Evolutionary conservation across 2,888 invertebrate genomes (phyloP).

Genomic region (Liposcelis brunnea): DNA sequence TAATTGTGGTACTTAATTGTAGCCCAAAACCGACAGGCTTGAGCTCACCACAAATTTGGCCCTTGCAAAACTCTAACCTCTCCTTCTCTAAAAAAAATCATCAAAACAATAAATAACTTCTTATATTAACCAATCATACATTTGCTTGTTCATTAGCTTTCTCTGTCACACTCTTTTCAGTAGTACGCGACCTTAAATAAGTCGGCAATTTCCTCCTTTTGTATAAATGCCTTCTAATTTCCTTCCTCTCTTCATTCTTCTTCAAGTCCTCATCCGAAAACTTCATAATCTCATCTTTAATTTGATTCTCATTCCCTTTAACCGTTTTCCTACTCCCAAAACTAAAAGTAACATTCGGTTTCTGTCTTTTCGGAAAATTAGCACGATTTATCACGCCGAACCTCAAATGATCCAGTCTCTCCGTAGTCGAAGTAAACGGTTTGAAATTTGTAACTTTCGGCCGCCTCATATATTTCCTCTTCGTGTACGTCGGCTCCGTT

Average conservation of each 20-base stretch:
- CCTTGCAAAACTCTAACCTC: no score
- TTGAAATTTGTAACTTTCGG: background rate
- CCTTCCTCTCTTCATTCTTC: no score
- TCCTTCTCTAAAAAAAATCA: no score
- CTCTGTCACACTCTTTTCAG: no score
- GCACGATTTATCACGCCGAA: background rate
- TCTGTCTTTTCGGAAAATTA: background rate
- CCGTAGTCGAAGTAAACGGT: background rate
- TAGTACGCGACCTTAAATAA: background rate
- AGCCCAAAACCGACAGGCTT: no score
- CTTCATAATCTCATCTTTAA: background rate
- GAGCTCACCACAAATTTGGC: no score
- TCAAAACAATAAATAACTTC: no score
- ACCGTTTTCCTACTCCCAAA: background rate
- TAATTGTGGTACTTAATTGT: no score
- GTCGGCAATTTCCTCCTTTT: background rate
- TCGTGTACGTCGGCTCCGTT: conserved; percentile 15
- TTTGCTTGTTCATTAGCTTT: no score
- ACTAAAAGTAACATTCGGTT: conserved; percentile 1
- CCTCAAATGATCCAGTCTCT: background rate
- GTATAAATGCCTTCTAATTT: background rate
- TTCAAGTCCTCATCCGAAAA: no score
- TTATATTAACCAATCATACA: no score
- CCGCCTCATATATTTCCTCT: background rate
- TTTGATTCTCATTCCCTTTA: background rate